Percentiles rank a stretch among this genome's conserved stretches.
Evolutionary conservation across 2,888 invertebrate genomes (phyloP).

Genomic region (Trichopria drosophilae): DNA sequence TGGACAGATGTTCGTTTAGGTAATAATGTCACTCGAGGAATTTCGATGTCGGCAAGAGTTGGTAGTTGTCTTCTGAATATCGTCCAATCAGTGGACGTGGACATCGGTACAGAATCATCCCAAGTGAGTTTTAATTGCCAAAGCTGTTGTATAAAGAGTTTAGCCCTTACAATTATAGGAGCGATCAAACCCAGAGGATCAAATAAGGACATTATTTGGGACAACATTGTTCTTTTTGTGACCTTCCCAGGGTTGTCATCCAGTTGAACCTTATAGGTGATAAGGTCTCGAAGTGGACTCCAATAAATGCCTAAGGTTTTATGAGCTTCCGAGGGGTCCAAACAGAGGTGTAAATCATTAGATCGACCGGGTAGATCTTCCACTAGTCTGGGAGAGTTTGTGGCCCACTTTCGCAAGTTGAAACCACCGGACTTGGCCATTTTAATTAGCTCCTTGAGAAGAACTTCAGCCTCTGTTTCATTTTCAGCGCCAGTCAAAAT

Average conservation of each 20-base stretch:
- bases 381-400: constrained; percentile 6
- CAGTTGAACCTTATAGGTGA: background rate
- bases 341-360: background rate
- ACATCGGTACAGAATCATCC: constrained; percentile 37
- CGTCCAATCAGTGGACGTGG: constrained; percentile 15
- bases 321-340: background rate
- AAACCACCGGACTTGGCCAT: constrained; percentile 19
- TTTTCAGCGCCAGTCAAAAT: constrained; percentile 23
- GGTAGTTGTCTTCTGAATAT: constrained; percentile 12
- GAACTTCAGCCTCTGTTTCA: constrained; percentile 22
- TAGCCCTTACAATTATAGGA: constrained; percentile 35
- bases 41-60: constrained; percentile 5
- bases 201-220: constrained; percentile 37
- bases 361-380: background rate
- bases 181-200: constrained; percentile 39
- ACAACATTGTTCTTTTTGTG: constrained; percentile 37
- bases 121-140: constrained; percentile 38
- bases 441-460: constrained; percentile 15
- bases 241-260: background rate
- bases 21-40: constrained; percentile 18
- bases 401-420: constrained; percentile 25
- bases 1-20: constrained; percentile 5
- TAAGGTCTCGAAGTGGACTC: constrained; percentile 18
- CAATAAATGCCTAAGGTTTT: constrained; percentile 22
- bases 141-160: constrained; percentile 32